A percentile compares a stretch with the other conserved stretches of the same genome.
Evolutionary conservation across 2,797 vertebrate species (phyloP).

Genomic region (Amphiprion clarkii): DNA sequence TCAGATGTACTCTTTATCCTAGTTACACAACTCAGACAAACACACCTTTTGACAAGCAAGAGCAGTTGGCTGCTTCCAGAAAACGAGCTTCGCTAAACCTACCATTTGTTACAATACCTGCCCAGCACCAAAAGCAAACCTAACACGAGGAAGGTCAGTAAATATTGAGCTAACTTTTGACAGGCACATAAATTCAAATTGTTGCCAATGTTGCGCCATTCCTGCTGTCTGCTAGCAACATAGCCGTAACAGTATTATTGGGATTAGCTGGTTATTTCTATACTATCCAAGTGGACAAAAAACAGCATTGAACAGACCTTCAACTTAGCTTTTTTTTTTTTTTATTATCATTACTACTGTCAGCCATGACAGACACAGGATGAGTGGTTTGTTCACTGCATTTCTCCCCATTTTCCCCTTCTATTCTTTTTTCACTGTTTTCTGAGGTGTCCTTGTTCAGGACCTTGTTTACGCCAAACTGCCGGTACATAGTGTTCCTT

Average conservation of each 20-base stretch:
- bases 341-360: no score
- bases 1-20: not conserved
- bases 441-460: not conserved
- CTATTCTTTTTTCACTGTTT: not conserved
- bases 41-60: no score
- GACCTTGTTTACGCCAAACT: slow-evolving; percentile 12
- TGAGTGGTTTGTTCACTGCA: not conserved
- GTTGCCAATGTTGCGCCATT: not conserved
- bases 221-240: no score
- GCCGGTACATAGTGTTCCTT: not conserved
- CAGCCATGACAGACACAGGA: no score
- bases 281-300: not conserved
- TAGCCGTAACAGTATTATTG: not conserved
- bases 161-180: not conserved
- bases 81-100: not conserved
- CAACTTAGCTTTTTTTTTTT: no score
- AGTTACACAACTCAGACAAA: no score
- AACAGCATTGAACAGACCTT: not conserved
- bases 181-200: not conserved
- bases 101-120: not conserved
- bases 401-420: not conserved
- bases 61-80: not conserved
- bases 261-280: not conserved
- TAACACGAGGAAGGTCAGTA: not conserved
- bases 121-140: not conserved